Evolutionary conservation across 2,797 vertebrate genomes (phyloP), one percentile per base, ranked within the genome.

Genomic region (Halcyon leucocephala): DNA sequence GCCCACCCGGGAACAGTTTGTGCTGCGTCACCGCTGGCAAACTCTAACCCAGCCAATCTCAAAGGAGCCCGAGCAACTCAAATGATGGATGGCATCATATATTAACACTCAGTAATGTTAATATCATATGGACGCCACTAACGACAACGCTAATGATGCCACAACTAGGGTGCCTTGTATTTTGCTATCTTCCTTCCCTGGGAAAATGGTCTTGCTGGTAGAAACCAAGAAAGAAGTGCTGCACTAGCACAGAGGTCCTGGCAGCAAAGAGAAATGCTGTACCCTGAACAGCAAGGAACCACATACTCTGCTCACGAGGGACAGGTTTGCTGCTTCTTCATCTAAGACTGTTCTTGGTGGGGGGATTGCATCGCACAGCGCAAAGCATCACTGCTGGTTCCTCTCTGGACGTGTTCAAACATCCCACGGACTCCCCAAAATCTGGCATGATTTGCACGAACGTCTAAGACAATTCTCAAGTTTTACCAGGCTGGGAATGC

Each of bases 231-330:
- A 48, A 12, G 25, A 77, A 93, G 20, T 15, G 33, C 14, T 61
- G 78, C 60, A 49, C 41, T 81, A 33, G 19, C 31, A 37, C 1
- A 33, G 67, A 62, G 19, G 13, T 16, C 29, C 18, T 41, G 66
- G 37, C 41, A 90, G 4, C 31, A 71, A 82, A 21, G 3, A 66
- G 55, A 21, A 52, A 10, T 12, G 41, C 17, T 57, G 48, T 41
- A n/a, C 77, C 78, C 55, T 54, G 76, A 70, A 39, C 62, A 64
- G 24, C 35, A 77, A 64, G 8, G 42, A 51, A 70, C 31, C 26
- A 28, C 8, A 13, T 2, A 11, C 10, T 37, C n/a, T 31, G 2
- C 9, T 79, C 3, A 1, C 7, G 4, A 60, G 12, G 24, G 4
- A 15, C 11, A 57, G 20, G 29, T 72, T 70, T 84, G 58, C 9